Percentiles rank a stretch among this genome's conserved stretches.
phyloP scores from a whole-genome alignment of 2,888 invertebrate species.

The Boloria euphrosyne region DNA sequence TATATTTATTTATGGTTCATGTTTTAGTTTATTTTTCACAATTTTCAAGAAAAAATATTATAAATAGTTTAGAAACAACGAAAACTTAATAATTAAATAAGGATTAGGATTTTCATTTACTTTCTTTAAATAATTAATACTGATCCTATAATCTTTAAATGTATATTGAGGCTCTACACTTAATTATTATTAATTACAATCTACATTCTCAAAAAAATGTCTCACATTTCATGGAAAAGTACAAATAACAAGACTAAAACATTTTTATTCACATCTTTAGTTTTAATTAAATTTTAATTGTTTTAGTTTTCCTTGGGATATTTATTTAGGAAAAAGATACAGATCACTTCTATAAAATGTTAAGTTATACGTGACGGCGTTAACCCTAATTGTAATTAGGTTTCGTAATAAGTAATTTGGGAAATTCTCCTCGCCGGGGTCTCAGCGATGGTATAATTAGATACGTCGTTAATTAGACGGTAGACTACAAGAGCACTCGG shows the following conservation, averaged over 20 bases:
- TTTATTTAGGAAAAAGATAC: background rate
- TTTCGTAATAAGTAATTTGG: slow-evolving; percentile 75
- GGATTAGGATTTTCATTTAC: no score
- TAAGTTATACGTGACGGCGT: slow-evolving; percentile 51
- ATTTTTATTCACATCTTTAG: no score
- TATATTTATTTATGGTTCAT: slow-evolving; percentile 20
- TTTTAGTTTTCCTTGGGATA: no score
- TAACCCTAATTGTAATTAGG: slow-evolving; percentile 68
- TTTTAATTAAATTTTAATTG: no score
- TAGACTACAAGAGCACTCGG: slow-evolving; percentile 70
- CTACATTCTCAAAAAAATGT: no score
- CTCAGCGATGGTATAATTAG: slow-evolving; percentile 73
- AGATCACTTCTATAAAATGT: slow-evolving; percentile 11
- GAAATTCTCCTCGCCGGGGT: slow-evolving; percentile 65
- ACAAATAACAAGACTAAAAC: no score
- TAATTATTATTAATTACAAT: no score
- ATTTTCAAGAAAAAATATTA: background rate
- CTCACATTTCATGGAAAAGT: no score
- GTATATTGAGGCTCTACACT: no score
- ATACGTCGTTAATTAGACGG: slow-evolving; percentile 77
- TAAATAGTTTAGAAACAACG: background rate
- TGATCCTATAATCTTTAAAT: no score
- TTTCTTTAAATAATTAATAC: no score
- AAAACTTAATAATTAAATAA: no score
- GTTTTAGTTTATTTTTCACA: slow-evolving; percentile 17